Evolutionary conservation across 1,140 invertebrate genomes (phyloP), one percentile per base, ranked within the genome.

Genomic region (Brachionus rubens): DNA sequence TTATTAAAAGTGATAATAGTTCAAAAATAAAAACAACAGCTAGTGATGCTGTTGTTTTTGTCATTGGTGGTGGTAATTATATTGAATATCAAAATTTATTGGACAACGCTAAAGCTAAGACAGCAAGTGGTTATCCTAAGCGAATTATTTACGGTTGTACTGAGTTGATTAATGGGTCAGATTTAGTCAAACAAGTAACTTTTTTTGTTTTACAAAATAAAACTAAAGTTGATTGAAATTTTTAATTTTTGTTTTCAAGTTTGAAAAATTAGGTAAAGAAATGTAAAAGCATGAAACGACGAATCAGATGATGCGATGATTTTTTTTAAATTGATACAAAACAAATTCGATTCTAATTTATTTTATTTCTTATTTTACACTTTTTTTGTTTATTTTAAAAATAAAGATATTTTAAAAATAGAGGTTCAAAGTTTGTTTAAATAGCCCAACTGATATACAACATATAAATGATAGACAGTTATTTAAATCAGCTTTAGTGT

Each of bases 51-150:
- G 90, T 97, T 79, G 94, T 99, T 7, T 99, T 99, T 84, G 87
- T 99, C 62, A 91, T 99, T 30, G 96, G 96, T 65, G 96, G 96
- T 76, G 96, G 96, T 33, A 98, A 97, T 87, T 99, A 99, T 82
- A 97, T 98, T 80, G 96, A 99, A 85, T 99, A 99, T 84, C 95
- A 98, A 84, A 99, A 99, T 88, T 87, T 99, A 41, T n/a, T 72
- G 48, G 68, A 72, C 26, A 26, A 54, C 30, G 68, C 68, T 26
- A 72, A 72, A 65, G 59, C 87, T 87, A 79, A 89, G 88, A 80
- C 91, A 10, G 76, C 78, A 87, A 78, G 88, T 85, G 79, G 82
- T n/a, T 79, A 79, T 28, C 28, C 88, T 40, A 92, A 92, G 83
- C 88, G 91, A 81, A 91, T 98, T 54, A 91, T 95, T 33, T 99